A percentile compares a stretch with the other conserved stretches of the same genome.
These are phyloP conservation scores for Gari tellinella DNA, from an alignment of 2,888 invertebrate genomes.

Conservation along the genomic window DNA sequence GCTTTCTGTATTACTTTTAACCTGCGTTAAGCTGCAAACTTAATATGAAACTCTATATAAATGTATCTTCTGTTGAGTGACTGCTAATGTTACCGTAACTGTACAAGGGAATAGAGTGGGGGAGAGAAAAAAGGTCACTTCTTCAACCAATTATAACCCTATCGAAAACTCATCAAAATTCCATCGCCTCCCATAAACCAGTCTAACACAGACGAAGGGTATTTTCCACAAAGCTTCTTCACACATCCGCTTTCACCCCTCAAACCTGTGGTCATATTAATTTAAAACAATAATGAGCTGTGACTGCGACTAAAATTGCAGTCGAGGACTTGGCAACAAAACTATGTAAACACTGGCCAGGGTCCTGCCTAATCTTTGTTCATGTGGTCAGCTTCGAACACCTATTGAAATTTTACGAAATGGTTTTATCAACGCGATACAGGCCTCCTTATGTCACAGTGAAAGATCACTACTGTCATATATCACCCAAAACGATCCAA, in stretches of 20 bases:
- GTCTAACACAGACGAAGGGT: background rate
- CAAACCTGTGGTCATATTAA: slow-evolving; percentile 1
- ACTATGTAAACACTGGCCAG: slow-evolving; percentile 28
- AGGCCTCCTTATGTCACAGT: slow-evolving; percentile 1
- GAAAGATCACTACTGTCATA: slow-evolving; percentile 21
- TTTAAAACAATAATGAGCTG: slow-evolving; percentile 13
- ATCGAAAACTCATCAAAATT: slow-evolving; percentile 31
- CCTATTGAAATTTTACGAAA: slow-evolving; percentile 4
- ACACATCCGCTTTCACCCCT: slow-evolving; percentile 15
- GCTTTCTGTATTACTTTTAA: no score
- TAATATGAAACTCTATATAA: no score
- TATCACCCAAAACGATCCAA: slow-evolving; percentile 32
- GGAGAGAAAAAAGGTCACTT: background rate
- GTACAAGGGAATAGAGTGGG: no score
- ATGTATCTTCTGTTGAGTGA: no score
- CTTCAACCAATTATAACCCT: slow-evolving; percentile 12
- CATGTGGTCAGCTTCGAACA: slow-evolving; percentile 10
- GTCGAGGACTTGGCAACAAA: slow-evolving; percentile 23
- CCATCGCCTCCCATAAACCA: background rate
- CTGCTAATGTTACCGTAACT: no score
- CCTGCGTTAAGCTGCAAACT: no score
- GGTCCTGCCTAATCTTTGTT: slow-evolving; percentile 6
- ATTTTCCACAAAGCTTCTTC: background rate
- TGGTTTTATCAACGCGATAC: slow-evolving; percentile 21
- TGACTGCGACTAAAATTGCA: slow-evolving; percentile 15